These are phyloP conservation scores for Trissolcus brochymenae DNA, from an alignment of 2,888 invertebrate species.

Conservation along the genomic window DNA sequence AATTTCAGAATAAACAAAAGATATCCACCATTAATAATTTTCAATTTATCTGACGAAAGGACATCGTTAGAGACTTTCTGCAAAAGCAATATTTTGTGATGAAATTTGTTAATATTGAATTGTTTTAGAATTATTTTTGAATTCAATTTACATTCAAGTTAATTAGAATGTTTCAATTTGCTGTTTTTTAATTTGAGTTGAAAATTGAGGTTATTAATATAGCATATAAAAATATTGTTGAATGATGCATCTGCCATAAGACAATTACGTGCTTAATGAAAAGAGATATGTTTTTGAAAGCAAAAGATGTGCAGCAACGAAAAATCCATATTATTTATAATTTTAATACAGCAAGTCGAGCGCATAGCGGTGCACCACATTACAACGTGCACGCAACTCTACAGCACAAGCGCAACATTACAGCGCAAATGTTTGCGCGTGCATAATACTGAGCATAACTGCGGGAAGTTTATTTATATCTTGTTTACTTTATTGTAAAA, in stretches of 20 bases:
- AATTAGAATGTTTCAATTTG: too few species aligned
- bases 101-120: too few species aligned
- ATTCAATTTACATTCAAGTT: too few species aligned
- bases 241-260: constrained; percentile 17
- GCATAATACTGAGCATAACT: constrained; percentile 71
- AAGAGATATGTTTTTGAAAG: constrained; percentile 33
- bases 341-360: constrained; percentile 11
- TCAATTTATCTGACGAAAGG: too few species aligned
- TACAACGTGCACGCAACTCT: constrained; percentile 34
- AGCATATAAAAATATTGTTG: not conserved
- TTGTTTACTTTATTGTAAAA: constrained; percentile 68
- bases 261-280: constrained; percentile 22
- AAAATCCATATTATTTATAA: constrained; percentile 53
- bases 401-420: constrained; percentile 58
- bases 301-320: constrained; percentile 18
- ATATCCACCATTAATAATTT: too few species aligned
- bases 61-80: too few species aligned
- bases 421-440: constrained; percentile 65
- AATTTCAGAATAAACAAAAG: too few species aligned
- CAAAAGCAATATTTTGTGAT: too few species aligned
- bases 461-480: constrained; percentile 72
- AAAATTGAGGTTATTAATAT: not conserved
- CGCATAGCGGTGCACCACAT: constrained; percentile 27
- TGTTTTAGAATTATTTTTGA: too few species aligned
- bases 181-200: constrained; percentile 2